These are phyloP conservation scores for Protaetia brevitarsis DNA, from an alignment of 1,140 invertebrate species.

Conservation along the genomic window DNA sequence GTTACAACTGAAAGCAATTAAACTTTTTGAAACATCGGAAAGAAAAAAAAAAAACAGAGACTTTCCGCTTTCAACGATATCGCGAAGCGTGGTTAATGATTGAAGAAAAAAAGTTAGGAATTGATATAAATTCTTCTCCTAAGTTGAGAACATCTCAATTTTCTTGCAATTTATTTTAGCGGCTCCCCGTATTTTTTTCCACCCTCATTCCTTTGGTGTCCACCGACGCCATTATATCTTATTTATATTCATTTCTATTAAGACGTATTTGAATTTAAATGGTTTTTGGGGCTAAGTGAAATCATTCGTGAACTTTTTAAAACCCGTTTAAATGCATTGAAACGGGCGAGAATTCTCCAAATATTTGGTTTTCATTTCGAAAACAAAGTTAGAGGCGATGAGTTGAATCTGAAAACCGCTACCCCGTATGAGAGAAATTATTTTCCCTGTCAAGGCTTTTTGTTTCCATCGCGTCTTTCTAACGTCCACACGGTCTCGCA, in stretches of 20 bases:
- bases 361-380: slow-evolving; percentile 27
- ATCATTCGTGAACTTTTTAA: slow-evolving; percentile 27
- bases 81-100: slow-evolving; percentile 5
- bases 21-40: background rate
- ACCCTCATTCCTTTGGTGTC: background rate
- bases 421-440: background rate
- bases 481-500: too few species aligned
- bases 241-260: slow-evolving; percentile 23
- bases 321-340: slow-evolving; percentile 27
- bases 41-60: too few species aligned
- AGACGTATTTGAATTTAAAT: slow-evolving; percentile 29
- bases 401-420: slow-evolving; percentile 16
- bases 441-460: background rate
- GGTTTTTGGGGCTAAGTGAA: slow-evolving; percentile 21
- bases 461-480: background rate
- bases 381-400: slow-evolving; percentile 27
- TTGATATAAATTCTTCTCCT: background rate
- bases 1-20: background rate
- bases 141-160: background rate
- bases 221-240: slow-evolving; percentile 20
- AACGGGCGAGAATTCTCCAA: slow-evolving; percentile 9
- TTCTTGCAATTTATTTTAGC: slow-evolving; percentile 21
- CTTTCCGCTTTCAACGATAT: background rate
- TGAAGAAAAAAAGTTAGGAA: slow-evolving; percentile 22
- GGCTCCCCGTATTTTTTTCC: background rate